Base-by-base conservation (phyloP, 2,888 invertebrate species). In the Drosophila longiperda region DNA sequence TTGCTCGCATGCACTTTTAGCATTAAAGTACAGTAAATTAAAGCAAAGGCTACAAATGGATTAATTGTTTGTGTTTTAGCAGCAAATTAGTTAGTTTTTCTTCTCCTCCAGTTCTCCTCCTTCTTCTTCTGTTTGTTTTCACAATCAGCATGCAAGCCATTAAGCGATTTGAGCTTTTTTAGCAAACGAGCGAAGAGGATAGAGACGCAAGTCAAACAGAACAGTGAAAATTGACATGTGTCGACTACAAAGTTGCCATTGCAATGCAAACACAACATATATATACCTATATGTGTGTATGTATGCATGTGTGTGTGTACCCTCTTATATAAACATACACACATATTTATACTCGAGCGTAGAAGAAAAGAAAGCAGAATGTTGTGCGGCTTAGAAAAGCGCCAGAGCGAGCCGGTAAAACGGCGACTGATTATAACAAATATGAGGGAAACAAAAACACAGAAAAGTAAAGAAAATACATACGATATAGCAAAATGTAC, bases 191-290 rank as follows among this genome's bases (percentile, higher is more conserved):
- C 40, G 57, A 38, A 57, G 15, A 23, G 23, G 45, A 4, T 12
- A 23, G 45, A 23, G 61, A 70, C 64, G 61, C 49, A 32, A 55
- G 32, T 36, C 61, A 62, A 71, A 69, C 70, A 75, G 58, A 70
- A 84, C 66, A 62, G 54, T 72, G 80, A 68, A 84, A 76, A 84
- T 73, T 79, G 71, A 70, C 82, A 87, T 68, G 76, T 71, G 72
- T 52, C 64, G 76, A 63, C 67, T 67, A 65, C 76, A 72, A 77
- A 62, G 50, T 71, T 75, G 75, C 62, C 57, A 75, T 55, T 38
- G 55, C 34, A 38, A 57, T 55, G 62, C 66, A 71, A 45, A 66
- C 59, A 70, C 26, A 58, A 36, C 34, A 60, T 23, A 29, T 36
- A 40, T n/a, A 38, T 36, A 48, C 26, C 20, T 11, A 20, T 55